These are phyloP conservation scores for Geothlypis trichas DNA, from an alignment of 2,113 vertebrate genomes.

Conservation along the genomic window DNA sequence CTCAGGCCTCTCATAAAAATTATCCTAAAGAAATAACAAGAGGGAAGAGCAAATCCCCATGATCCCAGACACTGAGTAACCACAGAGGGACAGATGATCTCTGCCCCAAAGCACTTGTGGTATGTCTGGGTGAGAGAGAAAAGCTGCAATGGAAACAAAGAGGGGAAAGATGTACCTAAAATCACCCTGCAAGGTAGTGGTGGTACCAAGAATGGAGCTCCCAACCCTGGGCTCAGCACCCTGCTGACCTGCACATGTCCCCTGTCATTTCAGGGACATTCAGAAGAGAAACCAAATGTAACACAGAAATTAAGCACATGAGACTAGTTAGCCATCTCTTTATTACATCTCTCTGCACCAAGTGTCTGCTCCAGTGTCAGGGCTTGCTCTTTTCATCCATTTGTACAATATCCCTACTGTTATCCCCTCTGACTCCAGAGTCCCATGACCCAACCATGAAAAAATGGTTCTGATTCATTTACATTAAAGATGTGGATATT, in stretches of 20 bases:
- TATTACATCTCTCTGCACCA: neutral
- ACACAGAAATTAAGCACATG: neutral
- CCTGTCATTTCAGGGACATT: neutral
- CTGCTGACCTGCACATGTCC: neutral
- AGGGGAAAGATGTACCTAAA: neutral
- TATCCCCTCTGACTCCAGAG: neutral
- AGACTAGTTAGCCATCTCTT: neutral
- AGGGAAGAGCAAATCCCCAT: neutral
- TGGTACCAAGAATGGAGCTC: neutral
- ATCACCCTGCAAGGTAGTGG: neutral
- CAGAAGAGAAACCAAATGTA: neutral
- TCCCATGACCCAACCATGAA: neutral
- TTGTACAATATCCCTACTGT: slow-evolving; percentile 45
- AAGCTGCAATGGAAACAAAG: neutral
- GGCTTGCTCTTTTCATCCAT: slow-evolving; percentile 23
- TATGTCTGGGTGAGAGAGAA: neutral
- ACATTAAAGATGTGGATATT: slow-evolving; percentile 49
- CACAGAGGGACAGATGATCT: neutral
- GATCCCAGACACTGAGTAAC: neutral
- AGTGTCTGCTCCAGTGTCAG: neutral
- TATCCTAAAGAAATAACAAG: neutral
- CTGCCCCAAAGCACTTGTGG: neutral
- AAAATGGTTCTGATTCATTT: slow-evolving; percentile 64
- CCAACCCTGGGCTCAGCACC: neutral
- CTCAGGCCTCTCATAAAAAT: neutral